Conservation (phyloP, 2,113 vertebrate species). For the Strix aluco region DNA sequence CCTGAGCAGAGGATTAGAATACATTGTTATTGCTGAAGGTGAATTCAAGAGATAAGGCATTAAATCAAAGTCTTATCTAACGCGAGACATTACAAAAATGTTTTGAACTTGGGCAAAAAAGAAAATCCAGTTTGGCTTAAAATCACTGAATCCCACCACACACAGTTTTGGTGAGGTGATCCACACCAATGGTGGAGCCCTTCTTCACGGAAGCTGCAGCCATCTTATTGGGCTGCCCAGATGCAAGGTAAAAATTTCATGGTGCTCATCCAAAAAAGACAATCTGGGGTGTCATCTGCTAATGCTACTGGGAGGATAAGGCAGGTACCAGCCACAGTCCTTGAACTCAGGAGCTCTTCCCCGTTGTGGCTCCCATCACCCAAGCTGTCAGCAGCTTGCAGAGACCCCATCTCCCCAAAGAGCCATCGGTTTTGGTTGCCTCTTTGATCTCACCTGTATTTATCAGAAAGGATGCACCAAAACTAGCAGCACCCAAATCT, state of each 20-base stretch:
- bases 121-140: not conserved
- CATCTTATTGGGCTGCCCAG: not conserved
- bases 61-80: constrained; percentile 37
- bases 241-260: not conserved
- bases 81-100: not conserved
- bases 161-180: not conserved
- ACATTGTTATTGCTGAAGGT: constrained; percentile 19
- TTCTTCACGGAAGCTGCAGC: not conserved
- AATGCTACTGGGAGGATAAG: not conserved
- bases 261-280: not conserved
- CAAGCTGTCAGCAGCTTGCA: not conserved
- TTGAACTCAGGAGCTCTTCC: rapidly evolving
- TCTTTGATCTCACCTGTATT: not conserved
- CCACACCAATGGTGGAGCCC: not conserved
- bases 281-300: not conserved
- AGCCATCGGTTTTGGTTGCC: not conserved
- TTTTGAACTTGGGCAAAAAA: not conserved
- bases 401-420: not conserved
- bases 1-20: not conserved
- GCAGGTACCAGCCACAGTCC: not conserved
- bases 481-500: not conserved
- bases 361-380: not conserved
- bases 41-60: constrained; percentile 11
- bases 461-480: not conserved
- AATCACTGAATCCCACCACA: not conserved